Evolutionary conservation across 2,888 invertebrate species (phyloP).

Genomic region (Gibbula magus): DNA sequence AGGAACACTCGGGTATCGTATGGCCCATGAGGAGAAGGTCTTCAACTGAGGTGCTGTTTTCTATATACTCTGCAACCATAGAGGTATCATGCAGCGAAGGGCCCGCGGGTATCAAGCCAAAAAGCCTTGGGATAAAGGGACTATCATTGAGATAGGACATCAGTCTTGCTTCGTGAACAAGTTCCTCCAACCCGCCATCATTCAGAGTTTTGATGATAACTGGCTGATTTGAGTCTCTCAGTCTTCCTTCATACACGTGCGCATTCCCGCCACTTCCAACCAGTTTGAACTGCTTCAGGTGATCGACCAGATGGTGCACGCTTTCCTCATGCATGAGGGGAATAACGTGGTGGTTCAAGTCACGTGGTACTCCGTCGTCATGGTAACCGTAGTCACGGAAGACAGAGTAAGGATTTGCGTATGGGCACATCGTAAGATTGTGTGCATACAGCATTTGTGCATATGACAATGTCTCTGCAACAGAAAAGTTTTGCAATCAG

Average conservation of each 20-base stretch:
- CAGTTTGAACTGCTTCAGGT: conserved; percentile 9
- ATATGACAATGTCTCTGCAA: no score
- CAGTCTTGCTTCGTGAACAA: background rate
- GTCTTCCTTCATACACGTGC: background rate
- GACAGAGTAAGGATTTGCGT: background rate
- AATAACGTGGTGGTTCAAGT: background rate
- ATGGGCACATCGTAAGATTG: no score
- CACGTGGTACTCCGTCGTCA: background rate
- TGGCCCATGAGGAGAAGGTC: background rate
- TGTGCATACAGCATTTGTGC: no score
- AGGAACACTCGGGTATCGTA: background rate
- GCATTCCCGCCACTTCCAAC: background rate
- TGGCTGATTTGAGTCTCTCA: background rate
- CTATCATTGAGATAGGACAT: background rate
- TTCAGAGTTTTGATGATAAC: background rate
- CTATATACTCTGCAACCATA: background rate
- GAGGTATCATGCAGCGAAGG: background rate
- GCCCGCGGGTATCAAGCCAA: background rate
- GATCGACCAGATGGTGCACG: background rate
- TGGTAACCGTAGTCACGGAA: background rate
- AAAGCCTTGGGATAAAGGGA: background rate
- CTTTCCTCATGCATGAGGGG: background rate
- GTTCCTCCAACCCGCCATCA: background rate
- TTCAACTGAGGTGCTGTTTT: background rate
- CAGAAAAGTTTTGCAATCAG: no score